phyloP scores from a whole-genome alignment of 2,888 invertebrate genomes.

The Caenorhabditis sinica region DNA sequence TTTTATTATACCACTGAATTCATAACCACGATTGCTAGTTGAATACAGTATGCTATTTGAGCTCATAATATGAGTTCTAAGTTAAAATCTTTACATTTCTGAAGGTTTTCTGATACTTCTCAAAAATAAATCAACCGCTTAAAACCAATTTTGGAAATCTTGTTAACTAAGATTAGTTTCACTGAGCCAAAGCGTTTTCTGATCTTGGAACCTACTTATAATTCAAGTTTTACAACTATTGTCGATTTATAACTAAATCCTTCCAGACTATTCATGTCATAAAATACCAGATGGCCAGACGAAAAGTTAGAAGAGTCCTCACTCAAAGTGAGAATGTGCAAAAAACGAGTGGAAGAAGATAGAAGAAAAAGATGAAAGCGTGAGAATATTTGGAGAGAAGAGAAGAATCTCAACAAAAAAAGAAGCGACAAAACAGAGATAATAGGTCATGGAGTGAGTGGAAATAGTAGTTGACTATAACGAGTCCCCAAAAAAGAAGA shows the following conservation, averaged over 20 bases:
- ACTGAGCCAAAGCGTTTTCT: no score
- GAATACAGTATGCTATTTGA: no score
- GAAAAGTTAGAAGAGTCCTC: conserved; percentile 35
- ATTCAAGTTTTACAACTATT: no score
- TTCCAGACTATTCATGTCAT: conserved; percentile 1
- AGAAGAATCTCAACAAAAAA: conserved; percentile 31
- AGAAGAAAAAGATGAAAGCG: conserved; percentile 59
- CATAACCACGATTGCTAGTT: no score
- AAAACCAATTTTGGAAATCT: no score
- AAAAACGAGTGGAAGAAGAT: conserved; percentile 51
- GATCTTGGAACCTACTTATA: no score
- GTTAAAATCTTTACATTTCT: no score
- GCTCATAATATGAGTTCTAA: no score
- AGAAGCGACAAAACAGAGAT: conserved; percentile 64
- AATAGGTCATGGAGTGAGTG: conserved; percentile 58
- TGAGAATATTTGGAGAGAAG: conserved; percentile 55
- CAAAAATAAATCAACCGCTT: no score
- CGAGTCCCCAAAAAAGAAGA: conserved; percentile 17
- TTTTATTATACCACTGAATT: no score
- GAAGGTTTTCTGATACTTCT: no score
- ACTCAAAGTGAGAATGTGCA: conserved; percentile 33
- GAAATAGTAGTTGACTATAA: conserved; percentile 43
- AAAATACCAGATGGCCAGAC: conserved; percentile 3
- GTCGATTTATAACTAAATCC: neutral
- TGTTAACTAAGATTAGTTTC: no score